Evolutionary conservation across 2,888 invertebrate species (phyloP), one percentile per base, ranked within the genome.

Genomic region (Amphipyra tragopoginis): DNA sequence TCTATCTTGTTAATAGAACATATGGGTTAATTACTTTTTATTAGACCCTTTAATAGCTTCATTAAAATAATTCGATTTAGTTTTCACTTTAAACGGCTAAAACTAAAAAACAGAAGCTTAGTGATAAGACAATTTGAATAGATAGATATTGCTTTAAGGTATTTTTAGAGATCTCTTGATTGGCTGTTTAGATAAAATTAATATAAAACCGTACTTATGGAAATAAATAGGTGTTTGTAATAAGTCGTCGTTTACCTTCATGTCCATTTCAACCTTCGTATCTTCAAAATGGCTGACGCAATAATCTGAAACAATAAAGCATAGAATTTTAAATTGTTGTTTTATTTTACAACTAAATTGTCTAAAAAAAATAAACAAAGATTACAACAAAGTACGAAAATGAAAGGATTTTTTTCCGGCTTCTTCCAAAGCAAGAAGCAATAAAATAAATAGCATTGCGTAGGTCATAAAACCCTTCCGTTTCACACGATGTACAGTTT

Each of bases 1-100:
- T 44, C 38, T 53, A 64, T 49, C 68, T 58, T 53, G 50, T 58
- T 64, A 47, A 40, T 51, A 66, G 48, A 70, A 68, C 52, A 61
- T 60, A 68, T 53, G 48, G 42, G 40, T 33, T 58, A 73, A 77
- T 79, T 70, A 65, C 48, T 61, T 72, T 72, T 77, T 74, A 81
- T 75, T 56, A 51, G 15, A 52, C 43, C 63, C 52, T 52, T 48
- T 54, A n/a, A 72, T 55, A 11, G 56, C 63, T 72, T 78, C 40
- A 71, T 75, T 75, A 60, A 64, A 74, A 68, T 66, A 53, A 64
- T 69, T 63, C 45, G 54, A 62, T 66, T 42, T 64, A 55, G 59
- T 66, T 74, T 69, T 57, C 34, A 67, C 50, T 56, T 13, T 29
- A 51, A 66, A 54, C 13, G 33, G 36, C 15, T 60, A n/a, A 44